Evolutionary conservation across 1,140 invertebrate genomes (phyloP).

Genomic region (Zaprionus gabonicus): DNA sequence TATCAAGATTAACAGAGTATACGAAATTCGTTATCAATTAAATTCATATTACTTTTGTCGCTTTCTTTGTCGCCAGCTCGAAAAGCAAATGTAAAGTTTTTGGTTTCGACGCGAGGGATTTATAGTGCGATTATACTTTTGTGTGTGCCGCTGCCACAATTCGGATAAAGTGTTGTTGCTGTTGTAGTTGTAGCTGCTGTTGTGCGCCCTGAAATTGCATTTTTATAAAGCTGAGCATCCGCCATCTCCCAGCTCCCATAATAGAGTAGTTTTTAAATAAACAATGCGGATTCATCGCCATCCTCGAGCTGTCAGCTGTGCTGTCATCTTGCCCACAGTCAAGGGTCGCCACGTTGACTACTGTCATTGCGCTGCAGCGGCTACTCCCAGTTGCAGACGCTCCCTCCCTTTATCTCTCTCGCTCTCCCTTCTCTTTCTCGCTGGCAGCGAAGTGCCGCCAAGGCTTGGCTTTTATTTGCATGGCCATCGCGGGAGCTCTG

Average conservation of each 20-base stretch:
- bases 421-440: background rate
- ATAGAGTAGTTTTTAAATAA: conserved; percentile 67
- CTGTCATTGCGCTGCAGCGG: conserved; percentile 35
- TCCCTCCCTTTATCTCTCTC: background rate
- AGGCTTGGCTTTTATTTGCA: conserved; percentile 53
- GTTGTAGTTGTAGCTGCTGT: conserved; percentile 5
- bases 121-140: conserved; percentile 63
- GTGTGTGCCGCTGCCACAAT: conserved; percentile 29
- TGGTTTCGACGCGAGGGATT: conserved; percentile 63
- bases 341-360: conserved; percentile 45
- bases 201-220: conserved; percentile 60
- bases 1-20: background rate
- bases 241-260: conserved; percentile 44
- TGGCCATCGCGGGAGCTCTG: conserved; percentile 50
- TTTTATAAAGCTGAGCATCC: conserved; percentile 60
- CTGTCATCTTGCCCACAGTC: conserved; percentile 40
- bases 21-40: background rate
- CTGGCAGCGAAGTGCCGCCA: background rate
- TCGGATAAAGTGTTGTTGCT: conserved; percentile 30
- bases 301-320: conserved; percentile 33
- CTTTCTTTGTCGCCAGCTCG: conserved; percentile 39
- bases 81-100: conserved; percentile 62
- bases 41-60: conserved; percentile 20
- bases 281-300: conserved; percentile 53
- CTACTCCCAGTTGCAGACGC: conserved; percentile 17